Evolutionary conservation across 1,140 invertebrate species (phyloP).

Genomic region (Scaptodrosophila lebanonensis): DNA sequence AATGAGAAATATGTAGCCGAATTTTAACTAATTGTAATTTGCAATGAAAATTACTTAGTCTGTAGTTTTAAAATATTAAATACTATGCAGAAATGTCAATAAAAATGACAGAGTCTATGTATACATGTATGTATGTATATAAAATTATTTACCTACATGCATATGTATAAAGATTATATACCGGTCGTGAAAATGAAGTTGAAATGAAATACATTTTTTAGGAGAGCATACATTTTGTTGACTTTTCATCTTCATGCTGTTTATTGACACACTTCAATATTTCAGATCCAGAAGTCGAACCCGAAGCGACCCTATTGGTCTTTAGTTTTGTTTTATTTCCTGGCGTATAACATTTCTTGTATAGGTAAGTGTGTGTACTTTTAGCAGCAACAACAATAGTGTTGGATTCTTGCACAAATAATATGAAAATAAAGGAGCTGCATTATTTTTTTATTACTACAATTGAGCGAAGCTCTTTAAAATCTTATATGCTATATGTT

Average conservation of each 20-base stretch:
- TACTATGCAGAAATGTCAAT: too few species aligned
- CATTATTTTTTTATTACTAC: too few species aligned
- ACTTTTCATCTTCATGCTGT: too few species aligned
- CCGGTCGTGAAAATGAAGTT: background rate
- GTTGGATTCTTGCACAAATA: too few species aligned
- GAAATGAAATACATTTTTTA: background rate
- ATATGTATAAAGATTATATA: constrained; percentile 3
- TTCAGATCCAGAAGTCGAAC: constrained; percentile 30
- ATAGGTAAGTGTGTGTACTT: constrained; percentile 48
- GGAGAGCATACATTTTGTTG: too few species aligned
- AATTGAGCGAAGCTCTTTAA: background rate
- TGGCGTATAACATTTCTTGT: constrained; percentile 21
- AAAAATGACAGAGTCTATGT: too few species aligned
- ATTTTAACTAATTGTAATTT: constrained; percentile 7
- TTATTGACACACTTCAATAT: too few species aligned
- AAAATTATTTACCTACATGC: background rate
- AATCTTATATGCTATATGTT: background rate
- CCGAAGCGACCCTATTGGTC: constrained; percentile 22
- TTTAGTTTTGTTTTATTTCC: constrained; percentile 18
- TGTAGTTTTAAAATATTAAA: too few species aligned
- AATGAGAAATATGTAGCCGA: too few species aligned
- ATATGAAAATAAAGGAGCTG: too few species aligned
- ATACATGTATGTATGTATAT: background rate
- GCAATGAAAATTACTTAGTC: background rate
- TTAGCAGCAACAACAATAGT: too few species aligned